A percentile compares a stretch with the other conserved stretches of the same genome.
Conservation (phyloP, 2,797 vertebrate genomes). For the Allenopithecus nigroviridis region DNA sequence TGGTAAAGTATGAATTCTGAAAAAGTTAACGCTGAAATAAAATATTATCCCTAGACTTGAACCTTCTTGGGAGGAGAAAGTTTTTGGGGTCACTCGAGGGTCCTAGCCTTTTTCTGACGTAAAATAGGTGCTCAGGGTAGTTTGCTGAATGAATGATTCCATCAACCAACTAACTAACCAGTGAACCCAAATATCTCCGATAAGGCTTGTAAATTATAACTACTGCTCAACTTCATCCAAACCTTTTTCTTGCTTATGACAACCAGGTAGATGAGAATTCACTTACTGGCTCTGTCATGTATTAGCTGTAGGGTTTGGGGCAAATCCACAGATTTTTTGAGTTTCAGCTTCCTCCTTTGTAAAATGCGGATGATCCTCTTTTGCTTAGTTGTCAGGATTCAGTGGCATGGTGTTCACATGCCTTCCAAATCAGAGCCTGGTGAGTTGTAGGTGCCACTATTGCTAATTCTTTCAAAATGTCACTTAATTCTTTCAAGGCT, state of each 20-base stretch:
- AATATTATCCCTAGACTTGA: not conserved
- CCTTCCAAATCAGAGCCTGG: not conserved
- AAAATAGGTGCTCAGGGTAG: not conserved
- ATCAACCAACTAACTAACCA: not conserved
- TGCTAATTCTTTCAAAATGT: not conserved
- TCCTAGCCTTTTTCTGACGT: not conserved
- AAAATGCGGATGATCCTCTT: not conserved
- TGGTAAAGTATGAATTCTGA: not conserved
- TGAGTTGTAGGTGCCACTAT: not conserved
- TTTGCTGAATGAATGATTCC: not conserved
- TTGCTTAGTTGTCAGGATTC: not conserved
- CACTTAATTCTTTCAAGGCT: constrained; percentile 32
- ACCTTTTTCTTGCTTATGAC: not conserved
- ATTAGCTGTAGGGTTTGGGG: not conserved
- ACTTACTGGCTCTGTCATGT: not conserved
- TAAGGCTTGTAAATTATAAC: not conserved
- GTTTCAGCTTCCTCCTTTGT: not conserved
- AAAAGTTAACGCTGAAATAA: not conserved
- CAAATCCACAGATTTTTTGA: not conserved
- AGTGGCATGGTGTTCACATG: not conserved
- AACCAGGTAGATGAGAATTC: not conserved
- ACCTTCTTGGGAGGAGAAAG: not conserved
- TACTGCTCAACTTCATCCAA: not conserved
- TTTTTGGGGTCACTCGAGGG: not conserved
- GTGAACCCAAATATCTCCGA: not conserved